phyloP scores from a whole-genome alignment of 2,888 invertebrate genomes.

The Belgica antarctica region DNA sequence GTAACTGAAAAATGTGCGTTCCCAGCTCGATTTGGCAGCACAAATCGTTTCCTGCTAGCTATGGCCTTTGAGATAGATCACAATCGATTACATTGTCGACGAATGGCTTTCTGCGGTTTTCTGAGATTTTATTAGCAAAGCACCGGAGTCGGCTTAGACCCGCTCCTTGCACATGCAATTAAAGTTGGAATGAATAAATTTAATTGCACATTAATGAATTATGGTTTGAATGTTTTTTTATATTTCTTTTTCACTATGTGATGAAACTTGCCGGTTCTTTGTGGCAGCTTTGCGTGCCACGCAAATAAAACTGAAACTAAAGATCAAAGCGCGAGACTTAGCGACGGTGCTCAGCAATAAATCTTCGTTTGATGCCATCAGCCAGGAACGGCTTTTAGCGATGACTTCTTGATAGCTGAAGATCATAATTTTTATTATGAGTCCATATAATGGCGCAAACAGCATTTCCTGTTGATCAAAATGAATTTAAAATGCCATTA shows the following conservation, averaged over 20 bases:
- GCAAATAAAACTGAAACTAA: too few relatives aligned
- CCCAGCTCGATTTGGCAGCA: neutral
- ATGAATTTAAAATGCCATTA: neutral
- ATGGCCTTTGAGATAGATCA: neutral
- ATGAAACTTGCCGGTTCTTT: neutral
- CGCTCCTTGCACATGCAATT: slow-evolving; percentile 1
- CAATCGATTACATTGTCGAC: slow-evolving; percentile 1
- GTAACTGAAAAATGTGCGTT: neutral
- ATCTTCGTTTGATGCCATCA: neutral
- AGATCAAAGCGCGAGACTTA: neutral
- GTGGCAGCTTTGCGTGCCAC: too few relatives aligned
- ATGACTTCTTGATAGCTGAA: neutral
- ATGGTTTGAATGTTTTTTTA: neutral
- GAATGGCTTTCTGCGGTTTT: neutral
- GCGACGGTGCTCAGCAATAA: too few relatives aligned
- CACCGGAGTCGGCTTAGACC: neutral
- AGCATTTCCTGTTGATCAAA: neutral
- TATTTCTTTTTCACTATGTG: too few relatives aligned
- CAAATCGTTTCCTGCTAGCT: too few relatives aligned
- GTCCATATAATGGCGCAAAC: too few relatives aligned
- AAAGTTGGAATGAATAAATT: slow-evolving; percentile 1
- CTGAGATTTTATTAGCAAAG: neutral
- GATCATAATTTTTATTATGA: neutral
- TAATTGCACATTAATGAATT: slow-evolving; percentile 27
- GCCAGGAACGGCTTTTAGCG: neutral